A percentile compares a stretch with the other conserved stretches of the same genome.
Evolutionary conservation across 2,113 vertebrate genomes (phyloP).

Genomic region (Pipa parva): DNA sequence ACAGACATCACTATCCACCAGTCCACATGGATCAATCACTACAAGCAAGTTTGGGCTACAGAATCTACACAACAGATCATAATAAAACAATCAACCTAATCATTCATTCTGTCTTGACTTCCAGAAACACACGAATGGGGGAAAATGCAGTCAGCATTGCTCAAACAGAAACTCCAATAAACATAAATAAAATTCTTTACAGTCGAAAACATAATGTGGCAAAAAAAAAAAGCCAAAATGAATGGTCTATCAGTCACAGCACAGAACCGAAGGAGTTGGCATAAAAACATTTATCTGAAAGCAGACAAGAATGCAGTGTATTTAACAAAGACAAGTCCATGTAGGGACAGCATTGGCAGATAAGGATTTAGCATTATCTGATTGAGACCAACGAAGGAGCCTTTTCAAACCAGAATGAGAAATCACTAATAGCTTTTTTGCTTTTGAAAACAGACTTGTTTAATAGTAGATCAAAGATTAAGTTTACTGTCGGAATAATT

Average conservation of each 20-base stretch:
- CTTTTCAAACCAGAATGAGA: neutral
- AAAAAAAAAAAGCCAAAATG: neutral
- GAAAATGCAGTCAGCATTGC: neutral
- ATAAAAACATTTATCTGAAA: slow-evolving; percentile 7
- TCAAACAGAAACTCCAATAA: slow-evolving; percentile 2
- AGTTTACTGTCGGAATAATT: neutral
- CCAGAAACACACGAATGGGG: neutral
- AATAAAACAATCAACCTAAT: no score
- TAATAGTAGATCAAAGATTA: slow-evolving; percentile 1
- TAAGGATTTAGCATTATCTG: slow-evolving; percentile 10
- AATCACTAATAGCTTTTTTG: neutral
- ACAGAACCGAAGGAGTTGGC: neutral
- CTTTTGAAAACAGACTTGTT: neutral
- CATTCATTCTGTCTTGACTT: neutral
- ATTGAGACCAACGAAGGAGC: neutral
- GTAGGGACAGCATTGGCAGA: neutral
- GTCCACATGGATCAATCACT: no score
- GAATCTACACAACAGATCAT: no score
- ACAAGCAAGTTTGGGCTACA: no score
- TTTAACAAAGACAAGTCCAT: neutral
- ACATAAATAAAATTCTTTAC: neutral
- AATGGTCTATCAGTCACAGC: neutral
- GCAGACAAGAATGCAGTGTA: neutral
- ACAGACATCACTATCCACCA: no score
- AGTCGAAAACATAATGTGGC: neutral